Base-by-base conservation (phyloP, 2,113 vertebrate genomes). In the Danio rerio region DNA sequence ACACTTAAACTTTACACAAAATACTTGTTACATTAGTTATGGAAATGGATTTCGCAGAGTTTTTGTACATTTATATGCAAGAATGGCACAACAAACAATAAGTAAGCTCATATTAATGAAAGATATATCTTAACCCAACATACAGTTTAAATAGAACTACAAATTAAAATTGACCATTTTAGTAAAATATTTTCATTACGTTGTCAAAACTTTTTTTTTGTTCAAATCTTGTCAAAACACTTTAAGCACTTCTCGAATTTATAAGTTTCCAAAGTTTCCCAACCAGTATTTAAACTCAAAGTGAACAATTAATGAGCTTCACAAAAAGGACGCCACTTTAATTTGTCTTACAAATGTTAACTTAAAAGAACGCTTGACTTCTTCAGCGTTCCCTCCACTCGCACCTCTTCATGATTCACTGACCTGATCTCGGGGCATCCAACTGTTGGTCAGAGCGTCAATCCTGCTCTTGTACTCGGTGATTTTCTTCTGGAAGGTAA, bases 401-500 rank as follows among this genome's bases (percentile, higher is more conserved):
- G 7, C 31, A 43, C 1, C 43, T 40, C 2, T 9, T 21, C 47
- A 21, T 9, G 8, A 40, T 42, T 21, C 5, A 68, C 20, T 55
- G 52, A 69, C 49, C 77, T 56, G 13, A 7, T 21, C 20, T 15
- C 49, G 9, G 12, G 52, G 73, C 42, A 59, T 55, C 40, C 63
- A 56, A 58, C 12, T 75, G 49, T 88, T 59, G 70, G 88, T 80
- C 85, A 91, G 86, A 89, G 73, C 83, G 86, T 88, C 81, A 81
- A 88, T 82, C 86, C 88, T 91, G 82, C 83, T 86, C 89, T 91
- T 88, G 90, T 89, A 90, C 88, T 78, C 88, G 7, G 89, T 53
- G 85, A 92, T 88, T 88, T 91, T 91, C 73, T 88, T 86, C 85
- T 75, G 91, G 87, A 90, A 90, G 72, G 86, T 82, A 84, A 90